Percentiles rank a stretch among this genome's conserved stretches.
phyloP scores from a whole-genome alignment of 35 echinoderm and acorn worm genomes.

The Apostichopus japonicus region DNA sequence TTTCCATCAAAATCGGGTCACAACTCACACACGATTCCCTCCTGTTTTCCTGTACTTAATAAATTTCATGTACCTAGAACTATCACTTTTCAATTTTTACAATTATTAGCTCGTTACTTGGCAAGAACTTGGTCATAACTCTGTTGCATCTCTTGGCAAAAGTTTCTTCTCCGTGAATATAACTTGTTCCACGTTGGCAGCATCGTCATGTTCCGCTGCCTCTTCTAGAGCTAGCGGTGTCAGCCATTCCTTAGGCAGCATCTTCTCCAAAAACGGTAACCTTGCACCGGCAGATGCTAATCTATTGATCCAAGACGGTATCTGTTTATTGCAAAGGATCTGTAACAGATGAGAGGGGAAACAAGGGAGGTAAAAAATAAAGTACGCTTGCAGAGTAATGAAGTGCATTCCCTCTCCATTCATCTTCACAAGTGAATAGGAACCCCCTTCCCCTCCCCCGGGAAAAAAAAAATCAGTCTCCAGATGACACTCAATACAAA shows the following conservation, averaged over 20 bases:
- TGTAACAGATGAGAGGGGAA: constrained; percentile 7
- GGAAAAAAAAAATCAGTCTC: too few relatives aligned
- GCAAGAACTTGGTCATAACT: constrained; percentile 33
- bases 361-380: background rate
- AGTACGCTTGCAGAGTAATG: background rate
- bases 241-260: constrained; percentile 98
- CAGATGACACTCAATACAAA: too few relatives aligned
- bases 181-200: background rate
- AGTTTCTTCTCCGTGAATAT: constrained; percentile 35
- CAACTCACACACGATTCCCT: too few relatives aligned
- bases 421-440: background rate
- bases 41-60: background rate
- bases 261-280: constrained; percentile 92
- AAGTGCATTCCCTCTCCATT: background rate
- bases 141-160: constrained; percentile 13
- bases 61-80: background rate
- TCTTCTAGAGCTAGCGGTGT: constrained; percentile 88
- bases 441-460: too few relatives aligned
- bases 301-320: constrained; percentile 96
- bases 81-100: background rate
- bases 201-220: constrained; percentile 14
- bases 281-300: constrained; percentile 88
- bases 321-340: constrained; percentile 93
- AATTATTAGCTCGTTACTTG: background rate
- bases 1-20: too few relatives aligned